Evolutionary conservation across 2,797 vertebrate species (phyloP), one percentile per base, ranked within the genome.

Genomic region (Brotogeris chrysoptera): DNA sequence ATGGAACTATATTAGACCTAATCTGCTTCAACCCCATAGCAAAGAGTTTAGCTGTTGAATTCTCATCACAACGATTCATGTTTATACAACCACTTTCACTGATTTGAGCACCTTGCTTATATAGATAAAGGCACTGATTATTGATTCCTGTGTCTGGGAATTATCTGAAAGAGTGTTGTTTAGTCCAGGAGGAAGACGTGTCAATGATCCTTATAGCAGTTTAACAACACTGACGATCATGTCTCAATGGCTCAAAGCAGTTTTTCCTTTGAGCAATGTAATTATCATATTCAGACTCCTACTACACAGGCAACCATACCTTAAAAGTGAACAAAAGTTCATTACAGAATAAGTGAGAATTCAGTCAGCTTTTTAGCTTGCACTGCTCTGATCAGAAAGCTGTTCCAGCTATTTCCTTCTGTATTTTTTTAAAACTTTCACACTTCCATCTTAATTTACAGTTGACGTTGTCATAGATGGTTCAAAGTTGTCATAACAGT

Each of bases 21-120:
- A 47, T 9, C 17, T 47, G 9, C 30, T 57, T 21, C 6, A 60
- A 41, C 3, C 19, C 3, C 7, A 1, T 1, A 10, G 32, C 11
- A 28, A 8, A 50, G 49, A 59, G 17, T 38, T 82, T 43, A 46
- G 30, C 24, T 69, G 11, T 5, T 5, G 5, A 47, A 47, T 39
- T 66, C 61, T 15, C 39, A 28, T 16, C 44, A 30, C 9, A n/a
- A 4, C 3, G 16, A 9, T n/a, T 79, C 43, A n/a, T 74, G 10
- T 38, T 59, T 36, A 44, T 1, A 2, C 6, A 19, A 57, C 9
- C 6, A 10, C 10, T 63, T 21, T 36, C 17, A 25, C 28, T 28
- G 57, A 13, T 9, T 18, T 68, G 16, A 55, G 30, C 13, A 30
- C 36, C 30, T 76, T 21, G 5, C 4, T 52, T 24, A 11, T 43